A percentile compares a stretch with the other conserved stretches of the same genome.
Evolutionary conservation across 2,797 vertebrate species (phyloP).

Genomic region (Spondyliosoma cantharus): DNA sequence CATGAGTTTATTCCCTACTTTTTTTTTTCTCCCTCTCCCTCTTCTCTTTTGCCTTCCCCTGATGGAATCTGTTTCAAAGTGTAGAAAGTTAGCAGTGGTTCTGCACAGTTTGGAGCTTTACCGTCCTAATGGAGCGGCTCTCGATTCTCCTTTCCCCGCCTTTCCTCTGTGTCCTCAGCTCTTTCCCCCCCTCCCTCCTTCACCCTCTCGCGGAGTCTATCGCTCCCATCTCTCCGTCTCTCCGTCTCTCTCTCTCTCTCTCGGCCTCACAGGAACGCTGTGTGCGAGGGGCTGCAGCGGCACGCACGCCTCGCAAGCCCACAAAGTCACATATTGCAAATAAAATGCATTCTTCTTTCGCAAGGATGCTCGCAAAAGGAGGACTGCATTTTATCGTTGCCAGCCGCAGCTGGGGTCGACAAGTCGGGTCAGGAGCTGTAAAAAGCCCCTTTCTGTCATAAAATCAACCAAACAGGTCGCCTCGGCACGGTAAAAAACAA

Average conservation of each 20-base stretch:
- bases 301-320: neutral
- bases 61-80: constrained; percentile 29
- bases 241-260: too few species aligned
- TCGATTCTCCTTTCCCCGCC: neutral
- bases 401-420: constrained; percentile 31
- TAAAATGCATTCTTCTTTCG: too few species aligned
- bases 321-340: too few species aligned
- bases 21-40: constrained; percentile 4
- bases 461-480: constrained; percentile 32
- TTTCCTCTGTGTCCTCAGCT: neutral
- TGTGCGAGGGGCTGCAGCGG: constrained; percentile 28
- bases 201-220: neutral
- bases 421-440: constrained; percentile 30
- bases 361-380: constrained; percentile 7
- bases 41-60: constrained; percentile 22
- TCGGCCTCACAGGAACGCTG: constrained; percentile 26
- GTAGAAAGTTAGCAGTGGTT: constrained; percentile 30
- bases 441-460: constrained; percentile 40
- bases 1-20: constrained; percentile 35
- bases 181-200: neutral
- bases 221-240: constrained; percentile 18
- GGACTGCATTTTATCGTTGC: constrained; percentile 28
- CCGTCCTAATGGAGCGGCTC: neutral
- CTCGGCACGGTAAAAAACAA: constrained; percentile 24
- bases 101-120: constrained; percentile 11